Evolutionary conservation across 2,888 invertebrate genomes (phyloP), one percentile per base, ranked within the genome.

Genomic region (Pocota personata): DNA sequence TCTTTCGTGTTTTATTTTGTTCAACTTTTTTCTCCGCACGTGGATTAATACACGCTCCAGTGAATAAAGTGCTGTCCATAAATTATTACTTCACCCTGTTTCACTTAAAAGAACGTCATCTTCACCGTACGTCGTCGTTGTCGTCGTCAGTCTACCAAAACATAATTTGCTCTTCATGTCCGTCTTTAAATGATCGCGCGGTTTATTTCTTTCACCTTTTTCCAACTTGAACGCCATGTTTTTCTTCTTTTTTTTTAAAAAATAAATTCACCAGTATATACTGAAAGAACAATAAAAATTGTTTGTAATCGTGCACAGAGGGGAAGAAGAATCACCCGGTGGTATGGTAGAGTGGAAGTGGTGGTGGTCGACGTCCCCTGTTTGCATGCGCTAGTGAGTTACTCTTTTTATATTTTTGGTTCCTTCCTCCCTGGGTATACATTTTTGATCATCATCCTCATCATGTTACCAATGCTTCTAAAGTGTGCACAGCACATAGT

Each of bases 11-110:
- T 58, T 35, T 37, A 35, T 66, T 43, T 64, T 55, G 21, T 37
- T 2, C n/a, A n/a, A n/a, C n/a, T 35, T 48, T 40, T 77, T 32
- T 43, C 55, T 71, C 76, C 86, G 82, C 86, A 86, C 86, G 86
- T 86, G 86, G 86, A 86, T 86, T 86, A 76, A 66, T 50, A 27
- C 76, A 86, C 72, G 86, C 86, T 86, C 52, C 72, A 80, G 80
- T 76, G 86, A 86, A 67, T 79, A 46, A 55, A 76, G 71, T 76
- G 48, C 75, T 37, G 71, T 66, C 55, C 60, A 72, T 86, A 86
- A 80, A 75, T 84, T 75, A 75, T 69, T 84, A 71, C 75, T 79
- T 84, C 75, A 75, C 84, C 79, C 75, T 79, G 64, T 69, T 57
- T 43, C 55, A 71, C 32, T 55, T 30, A 67, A 66, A 76, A 37